Conservation (phyloP, 2,888 invertebrate species). For the Stenolophus ochropezus region DNA sequence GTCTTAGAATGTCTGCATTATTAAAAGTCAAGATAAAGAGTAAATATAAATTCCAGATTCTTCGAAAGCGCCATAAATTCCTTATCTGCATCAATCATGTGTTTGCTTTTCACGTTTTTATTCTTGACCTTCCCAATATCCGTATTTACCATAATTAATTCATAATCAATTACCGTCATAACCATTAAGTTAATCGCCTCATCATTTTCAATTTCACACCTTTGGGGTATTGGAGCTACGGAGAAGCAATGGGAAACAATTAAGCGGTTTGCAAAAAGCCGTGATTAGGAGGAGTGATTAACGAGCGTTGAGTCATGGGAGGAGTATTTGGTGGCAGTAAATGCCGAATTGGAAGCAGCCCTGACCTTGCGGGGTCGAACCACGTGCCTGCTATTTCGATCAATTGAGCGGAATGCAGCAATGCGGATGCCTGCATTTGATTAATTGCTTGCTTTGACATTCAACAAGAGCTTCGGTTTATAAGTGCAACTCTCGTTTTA, state of each 20-base stretch:
- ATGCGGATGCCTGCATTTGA: constrained; percentile 21
- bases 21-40: background rate
- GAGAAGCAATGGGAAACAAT: background rate
- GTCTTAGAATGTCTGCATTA: background rate
- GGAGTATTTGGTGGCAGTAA: background rate
- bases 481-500: no score
- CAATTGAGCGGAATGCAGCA: constrained; percentile 19
- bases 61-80: background rate
- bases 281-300: no score
- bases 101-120: background rate
- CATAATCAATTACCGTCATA: constrained; percentile 2
- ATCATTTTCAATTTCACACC: constrained; percentile 33
- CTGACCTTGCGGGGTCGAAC: constrained; percentile 28
- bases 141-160: constrained; percentile 4
- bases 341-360: constrained; percentile 6
- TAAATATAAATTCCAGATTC: background rate
- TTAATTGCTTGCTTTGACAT: constrained; percentile 2
- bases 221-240: background rate
- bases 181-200: background rate
- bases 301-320: background rate
- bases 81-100: background rate
- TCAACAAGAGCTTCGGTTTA: no score
- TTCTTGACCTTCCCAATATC: constrained; percentile 10
- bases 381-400: constrained; percentile 35
- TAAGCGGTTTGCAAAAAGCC: background rate